Conservation (phyloP, 2,113 vertebrate species). For the Sprattus sprattus region DNA sequence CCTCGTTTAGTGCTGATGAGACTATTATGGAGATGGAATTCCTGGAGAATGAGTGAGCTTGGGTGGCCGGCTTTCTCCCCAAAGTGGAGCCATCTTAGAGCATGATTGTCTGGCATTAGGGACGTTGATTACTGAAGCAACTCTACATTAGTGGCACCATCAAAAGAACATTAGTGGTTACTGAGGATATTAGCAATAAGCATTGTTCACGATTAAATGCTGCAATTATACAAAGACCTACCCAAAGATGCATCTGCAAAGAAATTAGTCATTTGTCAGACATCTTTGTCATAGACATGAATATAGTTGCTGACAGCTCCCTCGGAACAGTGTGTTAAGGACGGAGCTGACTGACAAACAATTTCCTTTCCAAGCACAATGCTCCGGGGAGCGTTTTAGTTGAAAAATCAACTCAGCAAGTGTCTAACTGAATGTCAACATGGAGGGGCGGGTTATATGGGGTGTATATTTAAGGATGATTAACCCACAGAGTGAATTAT, state of each 20-base stretch:
- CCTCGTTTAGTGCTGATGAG: constrained; percentile 74
- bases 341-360: not conserved
- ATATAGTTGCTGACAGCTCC: not conserved
- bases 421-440: not conserved
- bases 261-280: not conserved
- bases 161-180: not conserved
- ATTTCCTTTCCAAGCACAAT: not conserved
- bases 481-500: too few species aligned
- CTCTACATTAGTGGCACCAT: not conserved
- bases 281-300: not conserved
- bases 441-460: not conserved
- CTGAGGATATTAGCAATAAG: not conserved
- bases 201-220: not conserved
- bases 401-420: not conserved
- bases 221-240: not conserved
- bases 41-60: constrained; percentile 63
- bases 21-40: constrained; percentile 71
- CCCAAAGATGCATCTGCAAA: not conserved
- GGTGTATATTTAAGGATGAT: too few species aligned
- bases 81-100: constrained; percentile 47
- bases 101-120: not conserved
- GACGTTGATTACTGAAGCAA: not conserved
- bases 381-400: not conserved
- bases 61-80: constrained; percentile 56
- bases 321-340: not conserved